Evolutionary conservation across 2,797 vertebrate species (phyloP).

Genomic region (Pipistrellus pygmaeus): DNA sequence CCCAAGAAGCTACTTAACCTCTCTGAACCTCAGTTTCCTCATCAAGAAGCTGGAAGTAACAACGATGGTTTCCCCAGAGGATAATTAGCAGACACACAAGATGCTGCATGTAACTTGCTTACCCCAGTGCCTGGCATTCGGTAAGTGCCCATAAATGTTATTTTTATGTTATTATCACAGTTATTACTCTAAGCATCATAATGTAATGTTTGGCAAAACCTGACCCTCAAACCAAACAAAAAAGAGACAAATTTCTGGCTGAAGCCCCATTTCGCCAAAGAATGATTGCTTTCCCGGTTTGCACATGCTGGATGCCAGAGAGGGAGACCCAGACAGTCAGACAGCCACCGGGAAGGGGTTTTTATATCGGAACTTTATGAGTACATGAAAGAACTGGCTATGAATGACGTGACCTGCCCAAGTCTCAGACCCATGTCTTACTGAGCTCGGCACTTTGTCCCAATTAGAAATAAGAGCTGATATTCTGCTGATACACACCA

Average conservation of each 20-base stretch:
- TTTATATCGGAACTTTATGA: not conserved
- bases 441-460: not conserved
- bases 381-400: not conserved
- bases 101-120: not conserved
- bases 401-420: not conserved
- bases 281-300: not conserved
- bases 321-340: not conserved
- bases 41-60: not conserved
- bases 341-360: not conserved
- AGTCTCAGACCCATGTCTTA: not conserved
- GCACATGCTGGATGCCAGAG: not conserved
- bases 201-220: constrained; percentile 2
- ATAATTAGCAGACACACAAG: not conserved
- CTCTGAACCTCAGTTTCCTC: not conserved
- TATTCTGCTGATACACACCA: too few species aligned
- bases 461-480: not conserved
- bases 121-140: not conserved
- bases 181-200: not conserved
- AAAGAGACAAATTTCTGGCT: not conserved
- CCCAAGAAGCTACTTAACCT: not conserved
- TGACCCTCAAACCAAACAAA: not conserved
- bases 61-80: not conserved
- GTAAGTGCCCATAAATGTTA: not conserved
- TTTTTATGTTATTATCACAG: not conserved
- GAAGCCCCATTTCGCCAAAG: not conserved